Percentiles rank a stretch among this genome's conserved stretches.
phyloP scores from a whole-genome alignment of 2,797 vertebrate species.

The Cirrhinus mrigala region DNA sequence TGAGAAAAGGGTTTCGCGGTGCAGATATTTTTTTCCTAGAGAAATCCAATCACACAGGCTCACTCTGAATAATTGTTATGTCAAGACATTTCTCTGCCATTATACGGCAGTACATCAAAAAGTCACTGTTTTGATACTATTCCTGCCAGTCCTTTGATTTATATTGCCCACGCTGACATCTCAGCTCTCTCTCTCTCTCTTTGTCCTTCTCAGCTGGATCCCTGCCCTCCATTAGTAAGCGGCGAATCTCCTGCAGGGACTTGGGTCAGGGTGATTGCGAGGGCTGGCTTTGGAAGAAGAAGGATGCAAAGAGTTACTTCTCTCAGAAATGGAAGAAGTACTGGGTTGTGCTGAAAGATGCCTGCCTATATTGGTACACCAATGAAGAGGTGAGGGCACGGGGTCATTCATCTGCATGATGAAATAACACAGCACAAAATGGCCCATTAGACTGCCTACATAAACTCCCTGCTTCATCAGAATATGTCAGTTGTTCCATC shows the following conservation, averaged over 20 bases:
- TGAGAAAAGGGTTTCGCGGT: background rate
- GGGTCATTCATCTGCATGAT: background rate
- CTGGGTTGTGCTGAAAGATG: conserved; percentile 97
- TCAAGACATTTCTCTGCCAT: conserved; percentile 13
- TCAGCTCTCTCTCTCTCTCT: conserved; percentile 49
- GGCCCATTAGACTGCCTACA: background rate
- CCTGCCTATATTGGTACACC: conserved; percentile 98
- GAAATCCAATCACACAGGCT: background rate
- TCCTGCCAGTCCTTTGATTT: background rate
- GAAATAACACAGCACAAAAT: conserved; percentile 1
- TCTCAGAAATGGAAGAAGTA: conserved; percentile 99
- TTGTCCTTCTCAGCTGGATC: conserved; percentile 79
- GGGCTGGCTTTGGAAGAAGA: conserved; percentile 99
- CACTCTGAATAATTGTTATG: background rate
- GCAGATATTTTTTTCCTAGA: background rate
- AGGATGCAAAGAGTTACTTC: conserved; percentile 99
- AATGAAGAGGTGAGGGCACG: conserved; percentile 91
- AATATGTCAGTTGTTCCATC: background rate
- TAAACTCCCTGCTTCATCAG: conserved; percentile 12
- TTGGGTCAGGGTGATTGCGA: conserved; percentile 97
- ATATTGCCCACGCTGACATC: background rate
- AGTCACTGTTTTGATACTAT: conserved; percentile 14
- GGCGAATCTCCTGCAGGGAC: conserved; percentile 96
- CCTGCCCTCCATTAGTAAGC: conserved; percentile 92
- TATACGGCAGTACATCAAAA: conserved; percentile 17